These are phyloP conservation scores for Acronicta leporina DNA, from an alignment of 2,888 invertebrate species.

Conservation along the genomic window DNA sequence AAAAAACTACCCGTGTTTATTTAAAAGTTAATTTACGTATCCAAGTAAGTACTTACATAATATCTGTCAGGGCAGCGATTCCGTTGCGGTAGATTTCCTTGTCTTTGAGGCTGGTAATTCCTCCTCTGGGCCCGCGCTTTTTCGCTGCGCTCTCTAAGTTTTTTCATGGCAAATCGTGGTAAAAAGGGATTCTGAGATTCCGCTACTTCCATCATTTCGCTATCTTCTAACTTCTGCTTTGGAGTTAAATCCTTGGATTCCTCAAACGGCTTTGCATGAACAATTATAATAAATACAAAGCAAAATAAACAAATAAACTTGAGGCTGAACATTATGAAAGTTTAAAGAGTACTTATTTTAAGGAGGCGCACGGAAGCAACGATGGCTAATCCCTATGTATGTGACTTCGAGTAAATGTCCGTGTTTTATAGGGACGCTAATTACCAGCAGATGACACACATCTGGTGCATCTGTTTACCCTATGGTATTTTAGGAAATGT, in stretches of 20 bases:
- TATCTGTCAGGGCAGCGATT: conserved; percentile 56
- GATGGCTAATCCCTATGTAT: conserved; percentile 73
- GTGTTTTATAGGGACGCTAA: conserved; percentile 76
- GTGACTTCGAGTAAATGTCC: conserved; percentile 49
- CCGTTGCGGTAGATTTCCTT: conserved; percentile 50
- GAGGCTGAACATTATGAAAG: conserved; percentile 57
- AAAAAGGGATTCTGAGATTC: conserved; percentile 80
- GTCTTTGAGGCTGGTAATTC: conserved; percentile 61
- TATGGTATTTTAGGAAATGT: conserved; percentile 80
- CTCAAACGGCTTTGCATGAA: conserved; percentile 66
- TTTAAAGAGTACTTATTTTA: conserved; percentile 1
- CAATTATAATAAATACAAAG: conserved; percentile 56
- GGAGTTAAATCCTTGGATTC: conserved; percentile 42
- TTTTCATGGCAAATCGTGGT: conserved; percentile 82
- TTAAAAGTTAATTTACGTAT: not conserved
- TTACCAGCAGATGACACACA: conserved; percentile 79
- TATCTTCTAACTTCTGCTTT: conserved; percentile 40
- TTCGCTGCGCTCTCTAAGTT: conserved; percentile 75
- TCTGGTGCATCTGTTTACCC: conserved; percentile 81
- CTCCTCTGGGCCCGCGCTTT: conserved; percentile 72
- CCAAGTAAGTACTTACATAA: conserved; percentile 32
- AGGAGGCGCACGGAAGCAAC: conserved; percentile 38
- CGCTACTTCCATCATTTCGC: conserved; percentile 81
- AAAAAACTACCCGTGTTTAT: not conserved
- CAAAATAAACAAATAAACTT: conserved; percentile 62